These are phyloP conservation scores for Pao palembangensis DNA, from an alignment of 2,113 vertebrate species.

Conservation along the genomic window DNA sequence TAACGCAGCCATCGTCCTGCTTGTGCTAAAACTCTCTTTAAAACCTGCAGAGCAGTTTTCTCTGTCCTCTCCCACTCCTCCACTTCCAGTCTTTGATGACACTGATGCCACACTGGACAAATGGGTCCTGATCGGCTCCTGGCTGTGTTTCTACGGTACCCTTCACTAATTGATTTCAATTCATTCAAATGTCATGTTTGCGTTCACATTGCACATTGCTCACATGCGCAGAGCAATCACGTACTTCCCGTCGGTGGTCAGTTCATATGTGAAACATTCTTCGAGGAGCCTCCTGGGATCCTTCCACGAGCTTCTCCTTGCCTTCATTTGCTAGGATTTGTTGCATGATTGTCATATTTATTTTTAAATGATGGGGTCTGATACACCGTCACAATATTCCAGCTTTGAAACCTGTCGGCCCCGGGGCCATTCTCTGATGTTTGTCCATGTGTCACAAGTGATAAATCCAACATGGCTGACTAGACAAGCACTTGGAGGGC, in stretches of 20 bases:
- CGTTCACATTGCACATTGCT: slow-evolving; percentile 25
- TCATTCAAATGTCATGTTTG: slow-evolving; percentile 56
- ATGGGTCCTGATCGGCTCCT: slow-evolving; percentile 5
- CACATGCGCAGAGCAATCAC: no score
- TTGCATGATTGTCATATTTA: not conserved
- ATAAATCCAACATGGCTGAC: slow-evolving; percentile 47
- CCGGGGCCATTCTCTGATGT: slow-evolving; percentile 33
- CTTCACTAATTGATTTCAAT: slow-evolving; percentile 64
- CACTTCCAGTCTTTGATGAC: no score
- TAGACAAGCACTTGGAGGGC: slow-evolving; percentile 45
- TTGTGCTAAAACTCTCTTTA: no score
- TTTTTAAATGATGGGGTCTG: not conserved
- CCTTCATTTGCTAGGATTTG: not conserved
- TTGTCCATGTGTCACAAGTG: slow-evolving; percentile 55
- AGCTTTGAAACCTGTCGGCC: slow-evolving; percentile 30
- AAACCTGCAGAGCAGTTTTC: no score
- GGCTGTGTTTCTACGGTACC: slow-evolving; percentile 17
- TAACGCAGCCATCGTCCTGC: no score
- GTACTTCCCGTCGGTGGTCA: no score
- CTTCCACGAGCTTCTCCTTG: not conserved
- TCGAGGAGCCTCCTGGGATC: no score
- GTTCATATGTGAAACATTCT: no score
- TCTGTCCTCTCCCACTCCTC: no score
- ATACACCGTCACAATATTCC: not conserved
- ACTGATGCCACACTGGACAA: no score